Conservation (phyloP, 2,888 invertebrate species). For the Monochamus alternatus region DNA sequence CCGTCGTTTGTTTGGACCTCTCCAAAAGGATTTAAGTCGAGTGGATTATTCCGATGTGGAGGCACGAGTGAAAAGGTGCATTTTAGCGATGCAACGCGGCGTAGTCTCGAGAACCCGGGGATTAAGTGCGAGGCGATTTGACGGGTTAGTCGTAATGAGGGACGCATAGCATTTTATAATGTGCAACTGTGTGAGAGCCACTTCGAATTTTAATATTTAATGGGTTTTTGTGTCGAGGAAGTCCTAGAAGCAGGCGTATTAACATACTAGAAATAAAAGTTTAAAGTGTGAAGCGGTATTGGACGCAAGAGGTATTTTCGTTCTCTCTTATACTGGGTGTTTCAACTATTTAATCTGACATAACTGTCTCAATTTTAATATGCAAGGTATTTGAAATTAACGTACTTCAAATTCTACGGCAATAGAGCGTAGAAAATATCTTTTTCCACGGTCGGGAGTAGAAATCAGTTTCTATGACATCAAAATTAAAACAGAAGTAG, state of each 20-base stretch:
- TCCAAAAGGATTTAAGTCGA: neutral
- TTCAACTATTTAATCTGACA: too few relatives aligned
- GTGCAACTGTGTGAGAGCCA: neutral
- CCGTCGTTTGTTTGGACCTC: neutral
- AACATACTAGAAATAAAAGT: too few relatives aligned
- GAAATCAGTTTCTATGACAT: too few relatives aligned
- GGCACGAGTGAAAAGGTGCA: slow-evolving; percentile 23
- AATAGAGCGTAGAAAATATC: too few relatives aligned
- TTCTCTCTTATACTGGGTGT: too few relatives aligned
- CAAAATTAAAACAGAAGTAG: too few relatives aligned
- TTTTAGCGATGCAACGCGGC: slow-evolving; percentile 22
- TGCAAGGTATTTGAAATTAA: too few relatives aligned
- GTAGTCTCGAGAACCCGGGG: neutral
- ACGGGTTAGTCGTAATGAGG: neutral
- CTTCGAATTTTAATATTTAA: neutral
- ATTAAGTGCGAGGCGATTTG: neutral
- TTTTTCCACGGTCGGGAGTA: too few relatives aligned
- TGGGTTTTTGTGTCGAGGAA: neutral
- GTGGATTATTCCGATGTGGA: neutral
- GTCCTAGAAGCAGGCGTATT: neutral
- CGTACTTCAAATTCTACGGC: too few relatives aligned
- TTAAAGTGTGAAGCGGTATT: too few relatives aligned
- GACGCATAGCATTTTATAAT: neutral
- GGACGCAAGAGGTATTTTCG: too few relatives aligned
- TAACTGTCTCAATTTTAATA: too few relatives aligned